Evolutionary conservation across 2,797 vertebrate genomes (phyloP).

Genomic region (Octomys mimax): DNA sequence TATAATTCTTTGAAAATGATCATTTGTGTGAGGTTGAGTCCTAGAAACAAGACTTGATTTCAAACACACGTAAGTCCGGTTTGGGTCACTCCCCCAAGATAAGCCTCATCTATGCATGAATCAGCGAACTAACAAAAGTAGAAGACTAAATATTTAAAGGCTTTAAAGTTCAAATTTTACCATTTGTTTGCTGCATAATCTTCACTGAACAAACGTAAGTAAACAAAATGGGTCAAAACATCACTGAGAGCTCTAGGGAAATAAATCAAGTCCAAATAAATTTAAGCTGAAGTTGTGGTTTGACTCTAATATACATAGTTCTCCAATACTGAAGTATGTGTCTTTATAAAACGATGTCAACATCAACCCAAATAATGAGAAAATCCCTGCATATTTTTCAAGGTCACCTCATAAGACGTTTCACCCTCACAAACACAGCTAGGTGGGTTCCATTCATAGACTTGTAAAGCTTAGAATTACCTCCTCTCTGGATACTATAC

Average conservation of each 20-base stretch:
- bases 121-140: background rate
- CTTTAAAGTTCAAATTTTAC: slow-evolving; percentile 24
- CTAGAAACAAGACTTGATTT: slow-evolving; percentile 1
- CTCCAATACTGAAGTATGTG: background rate
- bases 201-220: background rate
- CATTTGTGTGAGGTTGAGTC: slow-evolving; percentile 8
- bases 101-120: background rate
- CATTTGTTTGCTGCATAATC: background rate
- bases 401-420: background rate
- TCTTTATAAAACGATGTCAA: slow-evolving; percentile 26
- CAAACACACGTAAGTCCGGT: background rate
- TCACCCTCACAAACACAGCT: background rate
- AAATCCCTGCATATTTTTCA: background rate
- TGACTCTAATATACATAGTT: background rate
- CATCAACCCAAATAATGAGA: background rate
- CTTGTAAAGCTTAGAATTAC: background rate
- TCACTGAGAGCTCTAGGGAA: background rate
- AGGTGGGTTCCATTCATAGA: background rate
- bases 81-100: background rate
- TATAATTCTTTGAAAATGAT: background rate
- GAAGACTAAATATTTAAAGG: background rate
- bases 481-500: background rate
- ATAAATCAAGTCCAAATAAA: slow-evolving; percentile 27
- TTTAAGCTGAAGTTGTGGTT: background rate
- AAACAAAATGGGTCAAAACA: slow-evolving; percentile 51